These are phyloP conservation scores for Tragulus kanchil DNA, from an alignment of 2,113 vertebrate species.

Conservation along the genomic window DNA sequence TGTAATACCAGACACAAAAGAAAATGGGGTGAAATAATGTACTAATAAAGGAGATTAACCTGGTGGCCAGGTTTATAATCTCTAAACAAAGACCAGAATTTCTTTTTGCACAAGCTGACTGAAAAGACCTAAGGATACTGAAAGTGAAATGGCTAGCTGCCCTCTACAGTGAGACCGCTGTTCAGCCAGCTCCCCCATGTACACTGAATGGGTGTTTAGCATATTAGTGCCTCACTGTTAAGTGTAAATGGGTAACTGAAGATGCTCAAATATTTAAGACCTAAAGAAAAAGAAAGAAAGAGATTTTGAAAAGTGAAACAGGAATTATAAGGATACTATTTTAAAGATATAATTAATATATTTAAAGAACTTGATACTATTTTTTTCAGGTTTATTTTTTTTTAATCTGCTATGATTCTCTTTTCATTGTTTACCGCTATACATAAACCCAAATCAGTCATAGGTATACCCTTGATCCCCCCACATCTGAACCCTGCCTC, in stretches of 20 bases:
- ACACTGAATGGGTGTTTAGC: background rate
- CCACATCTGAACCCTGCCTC: no score
- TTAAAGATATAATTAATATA: background rate
- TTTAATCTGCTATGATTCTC: no score
- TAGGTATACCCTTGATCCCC: no score
- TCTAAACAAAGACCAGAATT: background rate
- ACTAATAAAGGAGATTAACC: background rate
- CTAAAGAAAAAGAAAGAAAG: background rate
- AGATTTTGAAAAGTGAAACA: background rate
- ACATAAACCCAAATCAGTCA: no score
- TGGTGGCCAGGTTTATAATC: background rate
- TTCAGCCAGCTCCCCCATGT: background rate
- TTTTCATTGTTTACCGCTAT: no score
- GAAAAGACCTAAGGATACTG: background rate
- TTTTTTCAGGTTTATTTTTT: no score
- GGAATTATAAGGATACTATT: background rate
- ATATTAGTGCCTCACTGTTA: background rate
- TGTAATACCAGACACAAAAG: background rate
- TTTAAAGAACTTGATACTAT: background rate
- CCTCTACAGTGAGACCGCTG: background rate
- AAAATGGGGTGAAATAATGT: background rate
- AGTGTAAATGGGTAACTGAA: background rate
- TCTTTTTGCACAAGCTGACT: background rate
- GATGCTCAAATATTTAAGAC: conserved; percentile 20
- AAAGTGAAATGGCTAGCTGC: background rate